phyloP scores from a whole-genome alignment of 2,797 vertebrate genomes.

The Alcedo atthis region DNA sequence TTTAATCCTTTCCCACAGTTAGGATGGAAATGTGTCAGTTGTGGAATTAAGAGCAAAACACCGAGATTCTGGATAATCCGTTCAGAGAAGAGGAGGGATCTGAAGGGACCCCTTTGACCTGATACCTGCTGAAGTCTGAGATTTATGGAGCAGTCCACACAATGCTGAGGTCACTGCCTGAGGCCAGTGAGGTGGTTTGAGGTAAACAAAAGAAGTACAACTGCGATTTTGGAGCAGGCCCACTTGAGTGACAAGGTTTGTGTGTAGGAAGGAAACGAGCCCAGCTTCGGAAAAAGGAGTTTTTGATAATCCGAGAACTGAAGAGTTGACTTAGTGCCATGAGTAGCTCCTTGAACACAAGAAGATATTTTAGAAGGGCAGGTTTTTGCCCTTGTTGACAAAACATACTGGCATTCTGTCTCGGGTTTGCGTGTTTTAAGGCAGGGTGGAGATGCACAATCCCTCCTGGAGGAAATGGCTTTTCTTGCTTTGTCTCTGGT shows the following conservation, averaged over 20 bases:
- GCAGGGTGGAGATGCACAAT: neutral
- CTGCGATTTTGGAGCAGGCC: neutral
- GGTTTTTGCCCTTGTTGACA: neutral
- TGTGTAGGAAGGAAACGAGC: neutral
- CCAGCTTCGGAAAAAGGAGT: neutral
- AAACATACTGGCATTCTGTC: neutral
- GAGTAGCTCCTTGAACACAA: neutral
- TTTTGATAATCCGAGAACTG: neutral
- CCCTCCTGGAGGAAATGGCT: neutral
- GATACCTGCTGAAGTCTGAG: neutral
- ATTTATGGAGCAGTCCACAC: neutral
- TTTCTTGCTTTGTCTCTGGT: neutral
- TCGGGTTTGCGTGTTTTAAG: neutral
- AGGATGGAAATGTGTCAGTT: neutral
- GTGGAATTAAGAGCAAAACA: neutral
- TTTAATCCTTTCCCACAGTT: neutral
- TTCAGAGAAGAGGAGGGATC: neutral
- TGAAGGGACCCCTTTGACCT: neutral
- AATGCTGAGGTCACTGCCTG: neutral
- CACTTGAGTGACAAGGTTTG: neutral
- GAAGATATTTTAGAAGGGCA: neutral
- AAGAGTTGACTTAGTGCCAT: neutral
- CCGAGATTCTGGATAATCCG: neutral
- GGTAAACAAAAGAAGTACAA: neutral
- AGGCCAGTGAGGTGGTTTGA: neutral